phyloP scores from a whole-genome alignment of 2,113 vertebrate species.

The Rhodinocichla rosea region DNA sequence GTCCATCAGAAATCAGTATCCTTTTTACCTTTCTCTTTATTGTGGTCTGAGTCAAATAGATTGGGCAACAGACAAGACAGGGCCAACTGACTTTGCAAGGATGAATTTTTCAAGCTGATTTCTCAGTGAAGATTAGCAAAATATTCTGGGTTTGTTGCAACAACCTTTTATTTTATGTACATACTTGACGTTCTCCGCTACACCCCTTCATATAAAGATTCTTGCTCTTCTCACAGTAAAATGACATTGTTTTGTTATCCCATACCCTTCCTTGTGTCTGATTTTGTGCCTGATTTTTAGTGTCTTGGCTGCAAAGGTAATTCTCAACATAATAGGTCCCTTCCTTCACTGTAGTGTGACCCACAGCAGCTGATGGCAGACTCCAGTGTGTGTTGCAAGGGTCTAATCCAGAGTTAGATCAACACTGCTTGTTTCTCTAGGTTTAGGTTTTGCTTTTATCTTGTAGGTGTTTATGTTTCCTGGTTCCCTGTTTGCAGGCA shows the following conservation, averaged over 20 bases:
- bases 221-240: not conserved
- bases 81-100: not conserved
- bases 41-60: not conserved
- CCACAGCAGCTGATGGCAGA: not conserved
- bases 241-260: not conserved
- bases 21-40: not conserved
- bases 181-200: not conserved
- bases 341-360: not conserved
- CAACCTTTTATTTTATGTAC: constrained; percentile 15
- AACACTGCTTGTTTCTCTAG: not conserved
- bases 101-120: constrained; percentile 40
- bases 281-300: not conserved
- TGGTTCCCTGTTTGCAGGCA: not conserved
- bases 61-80: constrained; percentile 21
- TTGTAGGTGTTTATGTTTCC: not conserved
- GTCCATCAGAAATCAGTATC: not conserved
- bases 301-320: not conserved
- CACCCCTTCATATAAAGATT: not conserved
- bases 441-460: not conserved
- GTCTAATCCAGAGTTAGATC: not conserved
- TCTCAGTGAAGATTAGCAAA: constrained; percentile 44
- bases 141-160: constrained; percentile 31
- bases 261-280: not conserved
- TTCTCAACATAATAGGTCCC: not conserved
- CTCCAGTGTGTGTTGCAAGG: not conserved